Percentiles rank a stretch among this genome's conserved stretches.
Conservation (phyloP, 2,113 vertebrate species). For the Strix uralensis region DNA sequence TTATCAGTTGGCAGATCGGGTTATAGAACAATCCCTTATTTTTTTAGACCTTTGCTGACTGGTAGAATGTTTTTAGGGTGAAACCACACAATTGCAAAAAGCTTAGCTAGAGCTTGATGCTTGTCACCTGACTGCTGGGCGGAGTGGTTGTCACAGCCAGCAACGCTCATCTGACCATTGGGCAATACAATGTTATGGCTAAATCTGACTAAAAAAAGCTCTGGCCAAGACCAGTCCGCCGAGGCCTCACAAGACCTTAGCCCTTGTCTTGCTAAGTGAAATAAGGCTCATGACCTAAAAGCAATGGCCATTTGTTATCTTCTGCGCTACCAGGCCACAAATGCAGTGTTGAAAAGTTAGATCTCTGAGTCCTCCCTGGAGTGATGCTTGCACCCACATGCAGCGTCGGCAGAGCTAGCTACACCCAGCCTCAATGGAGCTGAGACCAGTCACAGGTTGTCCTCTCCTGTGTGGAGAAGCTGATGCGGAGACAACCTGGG, state of each 20-base stretch:
- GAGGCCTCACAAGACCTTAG: background rate
- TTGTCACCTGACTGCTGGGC: background rate
- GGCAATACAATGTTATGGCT: background rate
- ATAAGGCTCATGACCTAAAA: background rate
- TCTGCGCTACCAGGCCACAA: background rate
- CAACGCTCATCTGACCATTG: background rate
- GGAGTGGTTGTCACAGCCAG: background rate
- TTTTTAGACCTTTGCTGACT: background rate
- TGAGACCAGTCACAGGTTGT: background rate
- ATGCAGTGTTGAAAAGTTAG: background rate
- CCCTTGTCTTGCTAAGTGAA: background rate
- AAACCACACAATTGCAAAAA: background rate
- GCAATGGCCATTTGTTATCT: background rate
- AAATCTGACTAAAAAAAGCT: background rate
- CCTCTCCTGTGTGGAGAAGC: background rate
- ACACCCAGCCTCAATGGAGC: background rate
- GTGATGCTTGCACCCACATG: rapidly evolving
- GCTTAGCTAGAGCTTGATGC: background rate
- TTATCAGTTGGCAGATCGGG: rapidly evolving
- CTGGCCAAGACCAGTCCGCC: background rate
- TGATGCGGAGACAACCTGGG: background rate
- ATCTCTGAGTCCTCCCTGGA: background rate
- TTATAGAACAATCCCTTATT: rapidly evolving
- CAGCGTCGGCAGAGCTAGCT: background rate
- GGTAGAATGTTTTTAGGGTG: background rate